These are phyloP conservation scores for Ornithoptera priamus DNA, from an alignment of 2,888 invertebrate genomes.

Conservation along the genomic window DNA sequence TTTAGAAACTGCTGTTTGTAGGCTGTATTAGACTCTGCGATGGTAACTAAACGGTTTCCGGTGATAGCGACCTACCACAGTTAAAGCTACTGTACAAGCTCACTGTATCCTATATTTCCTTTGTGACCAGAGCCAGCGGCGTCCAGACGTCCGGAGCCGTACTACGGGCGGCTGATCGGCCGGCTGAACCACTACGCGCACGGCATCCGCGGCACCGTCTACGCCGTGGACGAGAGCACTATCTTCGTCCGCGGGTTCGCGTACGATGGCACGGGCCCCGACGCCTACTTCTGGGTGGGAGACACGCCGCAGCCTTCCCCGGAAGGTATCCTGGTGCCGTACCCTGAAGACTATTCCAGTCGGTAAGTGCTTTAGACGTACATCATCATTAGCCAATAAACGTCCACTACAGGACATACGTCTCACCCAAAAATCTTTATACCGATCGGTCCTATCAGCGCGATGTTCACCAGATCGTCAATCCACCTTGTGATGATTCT, in stretches of 20 bases:
- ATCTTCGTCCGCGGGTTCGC: conserved; percentile 91
- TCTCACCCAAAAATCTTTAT: too few species aligned
- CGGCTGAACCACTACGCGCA: conserved; percentile 87
- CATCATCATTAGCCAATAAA: too few species aligned
- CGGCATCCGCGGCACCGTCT: conserved; percentile 89
- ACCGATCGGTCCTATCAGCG: too few species aligned
- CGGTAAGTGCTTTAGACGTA: conserved; percentile 79
- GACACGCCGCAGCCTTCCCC: conserved; percentile 89
- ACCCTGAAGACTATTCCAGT: conserved; percentile 90
- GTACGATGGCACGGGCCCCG: conserved; percentile 93
- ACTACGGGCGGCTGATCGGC: conserved; percentile 89
- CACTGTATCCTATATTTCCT: not conserved
- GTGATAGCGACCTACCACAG: too few species aligned
- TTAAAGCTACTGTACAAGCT: not conserved
- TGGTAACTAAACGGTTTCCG: too few species aligned
- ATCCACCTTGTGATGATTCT: too few species aligned
- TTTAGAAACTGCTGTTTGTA: too few species aligned
- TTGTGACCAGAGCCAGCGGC: conserved; percentile 45
- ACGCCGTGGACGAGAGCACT: conserved; percentile 93
- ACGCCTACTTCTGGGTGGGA: conserved; percentile 95
- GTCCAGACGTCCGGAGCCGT: conserved; percentile 76
- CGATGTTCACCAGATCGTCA: too few species aligned
- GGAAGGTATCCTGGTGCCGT: conserved; percentile 91
- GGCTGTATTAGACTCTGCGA: too few species aligned
- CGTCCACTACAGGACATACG: too few species aligned